Evolutionary conservation across 2,113 vertebrate species (phyloP).

Genomic region (Castor canadensis): DNA sequence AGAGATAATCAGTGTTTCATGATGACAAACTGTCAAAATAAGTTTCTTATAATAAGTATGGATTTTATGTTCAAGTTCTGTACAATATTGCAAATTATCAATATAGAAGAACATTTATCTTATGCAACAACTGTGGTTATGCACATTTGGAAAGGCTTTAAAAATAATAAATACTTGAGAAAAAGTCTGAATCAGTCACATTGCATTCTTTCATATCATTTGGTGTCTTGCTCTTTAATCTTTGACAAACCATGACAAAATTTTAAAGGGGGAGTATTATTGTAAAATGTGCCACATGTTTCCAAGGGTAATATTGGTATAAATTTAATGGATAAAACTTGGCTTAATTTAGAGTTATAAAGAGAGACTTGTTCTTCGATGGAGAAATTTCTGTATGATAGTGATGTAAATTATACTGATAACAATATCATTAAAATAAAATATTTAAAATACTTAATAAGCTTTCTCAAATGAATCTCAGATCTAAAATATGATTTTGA

Average conservation of each 20-base stretch:
- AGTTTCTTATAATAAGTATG: constrained; percentile 72
- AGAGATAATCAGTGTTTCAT: constrained; percentile 67
- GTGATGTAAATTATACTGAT: constrained; percentile 62
- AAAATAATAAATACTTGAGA: constrained; percentile 51
- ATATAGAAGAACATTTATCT: constrained; percentile 74
- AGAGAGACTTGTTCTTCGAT: constrained; percentile 63
- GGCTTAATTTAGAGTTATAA: constrained; percentile 44
- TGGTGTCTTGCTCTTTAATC: constrained; percentile 71
- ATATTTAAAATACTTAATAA: not conserved
- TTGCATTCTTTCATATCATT: constrained; percentile 54
- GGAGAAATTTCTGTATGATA: constrained; percentile 63
- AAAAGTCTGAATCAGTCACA: constrained; percentile 56
- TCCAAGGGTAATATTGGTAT: not conserved
- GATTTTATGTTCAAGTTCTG: constrained; percentile 76
- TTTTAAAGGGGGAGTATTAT: constrained; percentile 49
- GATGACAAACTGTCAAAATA: constrained; percentile 71
- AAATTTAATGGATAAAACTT: constrained; percentile 16
- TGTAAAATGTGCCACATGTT: constrained; percentile 41
- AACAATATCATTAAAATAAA: constrained; percentile 62
- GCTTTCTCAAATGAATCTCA: not conserved
- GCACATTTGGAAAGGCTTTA: not conserved
- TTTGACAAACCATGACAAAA: constrained; percentile 10
- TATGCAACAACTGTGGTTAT: constrained; percentile 75
- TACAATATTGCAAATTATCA: constrained; percentile 77
- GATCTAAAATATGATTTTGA: not conserved